These are phyloP conservation scores for Tragelaphus scriptus DNA, from an alignment of 2,113 vertebrate genomes.

Conservation along the genomic window DNA sequence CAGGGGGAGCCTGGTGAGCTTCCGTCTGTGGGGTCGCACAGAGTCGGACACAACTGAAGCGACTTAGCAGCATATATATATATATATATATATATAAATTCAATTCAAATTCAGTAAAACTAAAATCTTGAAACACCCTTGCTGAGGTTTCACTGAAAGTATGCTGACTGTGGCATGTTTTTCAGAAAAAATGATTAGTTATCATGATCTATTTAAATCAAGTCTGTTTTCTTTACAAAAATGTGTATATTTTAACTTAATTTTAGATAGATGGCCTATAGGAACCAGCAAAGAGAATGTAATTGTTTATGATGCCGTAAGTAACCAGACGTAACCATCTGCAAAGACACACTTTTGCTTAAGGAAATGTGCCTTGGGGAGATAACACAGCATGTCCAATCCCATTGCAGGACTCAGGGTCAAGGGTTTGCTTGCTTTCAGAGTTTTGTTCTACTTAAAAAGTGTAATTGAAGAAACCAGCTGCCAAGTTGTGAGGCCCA, in stretches of 20 bases:
- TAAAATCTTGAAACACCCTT: neutral
- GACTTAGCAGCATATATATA: no score
- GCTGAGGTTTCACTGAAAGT: neutral
- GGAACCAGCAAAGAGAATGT: slow-evolving; percentile 2
- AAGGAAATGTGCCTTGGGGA: slow-evolving; percentile 21
- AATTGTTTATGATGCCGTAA: neutral
- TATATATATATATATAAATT: neutral
- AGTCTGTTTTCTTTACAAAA: neutral
- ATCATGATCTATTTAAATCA: neutral
- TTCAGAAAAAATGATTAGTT: neutral
- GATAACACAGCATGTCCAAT: neutral
- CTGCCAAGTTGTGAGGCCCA: neutral
- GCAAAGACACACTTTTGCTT: neutral
- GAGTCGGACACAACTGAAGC: no score
- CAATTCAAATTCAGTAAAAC: neutral
- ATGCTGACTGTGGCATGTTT: neutral
- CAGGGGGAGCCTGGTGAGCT: no score
- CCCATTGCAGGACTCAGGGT: neutral
- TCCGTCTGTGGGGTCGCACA: no score
- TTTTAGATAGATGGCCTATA: neutral
- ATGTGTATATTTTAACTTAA: neutral
- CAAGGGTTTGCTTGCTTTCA: neutral
- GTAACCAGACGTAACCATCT: neutral
- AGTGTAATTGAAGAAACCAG: neutral
- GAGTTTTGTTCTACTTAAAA: slow-evolving; percentile 19